A percentile compares a stretch with the other conserved stretches of the same genome.
Evolutionary conservation across 1,140 invertebrate genomes (phyloP).

Genomic region (Drosophila neocordata): DNA sequence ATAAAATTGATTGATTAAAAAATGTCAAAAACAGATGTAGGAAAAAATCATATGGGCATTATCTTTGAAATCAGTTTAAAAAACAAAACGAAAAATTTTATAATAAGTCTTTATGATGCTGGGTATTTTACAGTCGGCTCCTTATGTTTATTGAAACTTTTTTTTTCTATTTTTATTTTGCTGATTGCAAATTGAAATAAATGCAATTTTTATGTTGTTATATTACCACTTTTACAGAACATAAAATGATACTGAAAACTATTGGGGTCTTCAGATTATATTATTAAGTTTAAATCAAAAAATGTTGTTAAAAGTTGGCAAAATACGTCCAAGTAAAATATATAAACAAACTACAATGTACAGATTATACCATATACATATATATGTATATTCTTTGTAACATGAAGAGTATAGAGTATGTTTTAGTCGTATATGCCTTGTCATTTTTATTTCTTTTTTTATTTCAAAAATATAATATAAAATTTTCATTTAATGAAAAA

Average conservation of each 20-base stretch:
- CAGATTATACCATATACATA: no score
- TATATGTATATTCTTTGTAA: no score
- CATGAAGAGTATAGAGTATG: no score
- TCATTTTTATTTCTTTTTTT: not conserved
- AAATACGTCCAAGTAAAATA: no score
- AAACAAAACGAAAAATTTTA: not conserved
- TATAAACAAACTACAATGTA: no score
- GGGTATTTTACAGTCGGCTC: not conserved
- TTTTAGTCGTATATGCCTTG: no score
- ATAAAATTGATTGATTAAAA: no score
- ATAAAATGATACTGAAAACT: not conserved
- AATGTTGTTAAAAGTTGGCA: no score
- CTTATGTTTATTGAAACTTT: no score
- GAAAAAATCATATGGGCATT: not conserved
- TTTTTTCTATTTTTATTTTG: constrained; percentile 13
- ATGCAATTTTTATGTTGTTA: constrained; percentile 16
- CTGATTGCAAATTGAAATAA: constrained; percentile 39
- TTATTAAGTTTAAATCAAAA: not conserved
- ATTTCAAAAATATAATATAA: not conserved
- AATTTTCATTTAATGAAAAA: not conserved
- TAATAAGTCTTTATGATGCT: not conserved
- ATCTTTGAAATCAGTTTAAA: not conserved
- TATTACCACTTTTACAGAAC: constrained; percentile 1
- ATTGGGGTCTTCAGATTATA: not conserved
- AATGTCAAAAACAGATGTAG: not conserved